A percentile compares a stretch with the other conserved stretches of the same genome.
phyloP scores from a whole-genome alignment of 2,113 vertebrate species.

The Erinaceus europaeus region DNA sequence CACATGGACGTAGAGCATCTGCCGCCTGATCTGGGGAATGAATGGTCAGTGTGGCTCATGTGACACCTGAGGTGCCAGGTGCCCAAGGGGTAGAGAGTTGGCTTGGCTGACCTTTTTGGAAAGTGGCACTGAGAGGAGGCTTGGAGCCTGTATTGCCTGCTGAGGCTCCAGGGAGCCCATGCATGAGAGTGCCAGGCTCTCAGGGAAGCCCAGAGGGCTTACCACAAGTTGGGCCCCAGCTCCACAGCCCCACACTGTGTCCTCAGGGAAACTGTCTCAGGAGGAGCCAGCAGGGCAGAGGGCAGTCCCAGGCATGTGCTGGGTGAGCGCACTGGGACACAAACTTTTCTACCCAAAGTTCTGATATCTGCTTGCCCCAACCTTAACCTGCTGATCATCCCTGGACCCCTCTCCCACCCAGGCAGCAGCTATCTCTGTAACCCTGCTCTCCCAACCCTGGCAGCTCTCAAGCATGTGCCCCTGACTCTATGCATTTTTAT shows the following conservation, averaged over 20 bases:
- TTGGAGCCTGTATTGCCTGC: not conserved
- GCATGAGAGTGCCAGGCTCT: not conserved
- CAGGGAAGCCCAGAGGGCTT: not conserved
- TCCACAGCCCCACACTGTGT: not conserved
- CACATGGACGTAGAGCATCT: not conserved
- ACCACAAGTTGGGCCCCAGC: not conserved
- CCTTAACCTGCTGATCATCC: too few species aligned
- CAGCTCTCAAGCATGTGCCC: not conserved
- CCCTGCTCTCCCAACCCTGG: too few species aligned
- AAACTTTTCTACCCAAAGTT: not conserved
- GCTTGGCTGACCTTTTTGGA: not conserved
- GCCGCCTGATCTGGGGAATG: not conserved
- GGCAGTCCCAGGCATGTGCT: not conserved
- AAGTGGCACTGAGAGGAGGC: accelerated
- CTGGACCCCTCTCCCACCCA: too few species aligned
- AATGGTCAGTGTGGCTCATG: not conserved
- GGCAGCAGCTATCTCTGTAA: too few species aligned
- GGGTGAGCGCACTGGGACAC: not conserved
- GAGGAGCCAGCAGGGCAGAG: not conserved
- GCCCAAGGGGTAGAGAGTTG: not conserved
- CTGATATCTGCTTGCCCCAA: too few species aligned
- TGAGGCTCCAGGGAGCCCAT: not conserved
- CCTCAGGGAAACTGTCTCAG: not conserved
- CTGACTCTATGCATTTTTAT: conserved; percentile 17
- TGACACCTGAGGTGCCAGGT: not conserved